Evolutionary conservation across 2,888 invertebrate species (phyloP), one percentile per base, ranked within the genome.

Genomic region (Gibbula magus): DNA sequence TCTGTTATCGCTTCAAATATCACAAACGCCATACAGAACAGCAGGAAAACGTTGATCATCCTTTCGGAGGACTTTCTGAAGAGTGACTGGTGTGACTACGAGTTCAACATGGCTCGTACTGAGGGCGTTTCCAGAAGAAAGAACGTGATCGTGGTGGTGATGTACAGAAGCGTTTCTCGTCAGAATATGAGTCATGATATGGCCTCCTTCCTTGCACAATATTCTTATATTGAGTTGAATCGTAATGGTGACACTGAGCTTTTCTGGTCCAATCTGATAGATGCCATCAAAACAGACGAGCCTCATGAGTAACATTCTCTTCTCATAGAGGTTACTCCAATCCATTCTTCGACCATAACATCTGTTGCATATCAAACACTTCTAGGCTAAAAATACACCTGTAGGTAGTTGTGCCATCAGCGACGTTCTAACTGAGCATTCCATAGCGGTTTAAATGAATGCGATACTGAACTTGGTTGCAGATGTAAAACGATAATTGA

Each of bases 21-120:
- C 13, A 53, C 61, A 22, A 53, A 73, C 25, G 81, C 83, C n/a
- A 78, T 84, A 5, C 39, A 78, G 25, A 54, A 25, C 29, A 85
- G 85, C 75, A 79, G 78, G 39, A 78, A 82, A 25, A 82, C 83
- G 7, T 16, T 85, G n/a, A 75, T 78, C 39, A 32, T 85, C 18
- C 35, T 85, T 20, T 79, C 82, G 13, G 20, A 45, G 39, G 32
- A 20, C 39, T 85, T 82, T 61, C 10, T 82, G 18, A 8, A 67
- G 52, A 83, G 83, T 56, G 22, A 77, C 29, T 82, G 54, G 52
- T 84, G 84, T 79, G 51, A 82, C 81, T 81, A 79, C 53, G 85
- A 85, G 79, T 79, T 85, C 25, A 61, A 79, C 13, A 80, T 78
- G 22, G 82, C 84, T 16, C 32, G 52, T 32, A n/a, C 66, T 29